These are phyloP conservation scores for Chaetorhynchus papuensis DNA, from an alignment of 2,113 vertebrate genomes.

Conservation along the genomic window DNA sequence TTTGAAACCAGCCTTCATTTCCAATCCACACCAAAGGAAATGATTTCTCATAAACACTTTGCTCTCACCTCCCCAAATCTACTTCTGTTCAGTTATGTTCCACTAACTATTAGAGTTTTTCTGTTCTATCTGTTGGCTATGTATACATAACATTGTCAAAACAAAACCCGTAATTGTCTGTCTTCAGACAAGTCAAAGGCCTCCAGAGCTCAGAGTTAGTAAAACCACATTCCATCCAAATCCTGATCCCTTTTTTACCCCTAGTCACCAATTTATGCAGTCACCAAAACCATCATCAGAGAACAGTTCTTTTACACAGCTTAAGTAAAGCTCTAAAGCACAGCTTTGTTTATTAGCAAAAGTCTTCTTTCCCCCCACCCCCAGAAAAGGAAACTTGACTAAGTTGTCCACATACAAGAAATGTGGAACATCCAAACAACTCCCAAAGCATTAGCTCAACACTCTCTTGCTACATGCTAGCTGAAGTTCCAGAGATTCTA, in stretches of 20 bases:
- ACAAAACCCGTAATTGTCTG: neutral
- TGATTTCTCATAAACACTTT: neutral
- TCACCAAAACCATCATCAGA: neutral
- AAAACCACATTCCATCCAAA: neutral
- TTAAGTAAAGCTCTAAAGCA: neutral
- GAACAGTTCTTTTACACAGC: neutral
- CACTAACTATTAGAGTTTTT: neutral
- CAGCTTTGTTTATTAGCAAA: neutral
- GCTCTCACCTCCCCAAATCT: neutral
- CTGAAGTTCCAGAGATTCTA: slow-evolving; percentile 43
- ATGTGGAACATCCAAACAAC: slow-evolving; percentile 19
- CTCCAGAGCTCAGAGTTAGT: neutral
- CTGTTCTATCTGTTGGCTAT: neutral
- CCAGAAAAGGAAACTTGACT: neutral
- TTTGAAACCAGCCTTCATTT: neutral
- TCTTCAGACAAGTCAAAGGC: neutral
- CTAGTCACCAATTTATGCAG: neutral
- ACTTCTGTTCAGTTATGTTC: neutral
- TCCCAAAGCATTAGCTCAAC: slow-evolving; percentile 19
- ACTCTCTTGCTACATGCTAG: neutral
- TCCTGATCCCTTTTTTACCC: neutral
- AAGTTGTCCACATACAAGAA: neutral
- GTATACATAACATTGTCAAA: neutral
- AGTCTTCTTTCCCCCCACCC: neutral
- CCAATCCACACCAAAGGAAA: neutral